A percentile compares a stretch with the other conserved stretches of the same genome.
Evolutionary conservation across 2,797 vertebrate species (phyloP).

Genomic region (Phoxinus dragarum): DNA sequence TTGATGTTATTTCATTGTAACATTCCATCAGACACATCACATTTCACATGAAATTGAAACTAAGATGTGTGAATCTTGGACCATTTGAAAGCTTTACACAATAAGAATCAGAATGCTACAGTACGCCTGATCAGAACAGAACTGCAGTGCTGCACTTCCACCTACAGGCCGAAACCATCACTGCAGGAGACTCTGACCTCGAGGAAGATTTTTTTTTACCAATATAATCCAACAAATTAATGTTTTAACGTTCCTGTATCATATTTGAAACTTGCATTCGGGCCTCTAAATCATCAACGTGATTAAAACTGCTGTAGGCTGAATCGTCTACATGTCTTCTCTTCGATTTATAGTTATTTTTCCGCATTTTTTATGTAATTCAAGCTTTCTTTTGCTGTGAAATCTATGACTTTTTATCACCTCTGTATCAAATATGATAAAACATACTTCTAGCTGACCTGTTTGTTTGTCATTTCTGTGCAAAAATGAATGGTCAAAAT

Average conservation of each 20-base stretch:
- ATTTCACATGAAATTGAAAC: conserved; percentile 32
- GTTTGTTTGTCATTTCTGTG: too few species aligned
- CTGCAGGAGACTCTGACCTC: not conserved
- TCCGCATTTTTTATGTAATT: not conserved
- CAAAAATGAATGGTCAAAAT: too few species aligned
- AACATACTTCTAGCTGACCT: not conserved
- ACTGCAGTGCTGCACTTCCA: conserved; percentile 49
- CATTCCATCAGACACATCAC: conserved; percentile 48
- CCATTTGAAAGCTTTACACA: conserved; percentile 28
- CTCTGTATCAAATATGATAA: not conserved
- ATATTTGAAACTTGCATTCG: not conserved
- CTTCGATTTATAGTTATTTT: not conserved
- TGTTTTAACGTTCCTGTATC: not conserved
- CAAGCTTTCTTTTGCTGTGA: not conserved
- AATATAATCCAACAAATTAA: not conserved
- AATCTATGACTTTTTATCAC: not conserved
- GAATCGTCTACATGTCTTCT: not conserved
- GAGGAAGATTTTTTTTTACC: not conserved
- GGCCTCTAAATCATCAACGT: not conserved
- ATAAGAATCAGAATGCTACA: not conserved
- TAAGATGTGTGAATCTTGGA: conserved; percentile 34
- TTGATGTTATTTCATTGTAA: conserved; percentile 46
- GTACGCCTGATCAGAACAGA: not conserved
- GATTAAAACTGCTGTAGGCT: not conserved
- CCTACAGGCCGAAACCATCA: conserved; percentile 32